Evolutionary conservation across 2,113 vertebrate species (phyloP), one percentile per base, ranked within the genome.

Genomic region (Macquaria australasica): DNA sequence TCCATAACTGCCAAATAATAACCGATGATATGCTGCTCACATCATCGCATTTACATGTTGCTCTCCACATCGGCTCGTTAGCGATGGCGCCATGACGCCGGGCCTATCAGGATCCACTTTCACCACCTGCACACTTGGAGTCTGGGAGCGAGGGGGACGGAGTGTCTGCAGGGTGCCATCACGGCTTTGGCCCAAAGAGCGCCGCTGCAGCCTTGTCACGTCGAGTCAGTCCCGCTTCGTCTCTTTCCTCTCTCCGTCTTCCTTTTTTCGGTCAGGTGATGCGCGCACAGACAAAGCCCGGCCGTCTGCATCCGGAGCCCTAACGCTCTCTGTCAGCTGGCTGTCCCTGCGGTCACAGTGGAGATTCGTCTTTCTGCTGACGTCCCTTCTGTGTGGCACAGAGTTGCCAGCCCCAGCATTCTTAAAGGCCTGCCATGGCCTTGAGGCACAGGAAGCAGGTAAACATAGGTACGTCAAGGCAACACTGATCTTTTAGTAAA

Each of bases 1-100:
- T 85, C 81, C 78, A 87, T 94, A 91, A 95, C 94, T 93, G 88
- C 87, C 85, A 90, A 93, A 94, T 94, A 95, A 94, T 95, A 94
- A 93, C 89, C 41, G 60, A 92, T 90, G 89, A 93, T 90, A 88
- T 87, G 91, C 86, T 66, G 84, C 93, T 92, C 88, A 89, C 87
- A 90, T 91, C 87, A 75, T 86, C 87, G 76, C 91, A 95, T 95
- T 94, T 91, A 87, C 92, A 93, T 90, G 88, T 90, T 86, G 85
- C 89, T 92, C 86, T 91, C 81, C 71, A 87, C 87, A 56, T 79
- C 72, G 68, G 82, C 82, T 93, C 67, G 43, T 87, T 91, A 92
- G 89, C 77, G 43, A 71, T 39, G 69, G 53, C 28, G 45, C 56
- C 9, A 11, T 14, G 66, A 79, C 45, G 56, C 34, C n/a, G 3